Percentiles rank a stretch among this genome's conserved stretches.
These are phyloP conservation scores for Heteronetta atricapilla DNA, from an alignment of 2,113 vertebrate genomes.

Conservation along the genomic window DNA sequence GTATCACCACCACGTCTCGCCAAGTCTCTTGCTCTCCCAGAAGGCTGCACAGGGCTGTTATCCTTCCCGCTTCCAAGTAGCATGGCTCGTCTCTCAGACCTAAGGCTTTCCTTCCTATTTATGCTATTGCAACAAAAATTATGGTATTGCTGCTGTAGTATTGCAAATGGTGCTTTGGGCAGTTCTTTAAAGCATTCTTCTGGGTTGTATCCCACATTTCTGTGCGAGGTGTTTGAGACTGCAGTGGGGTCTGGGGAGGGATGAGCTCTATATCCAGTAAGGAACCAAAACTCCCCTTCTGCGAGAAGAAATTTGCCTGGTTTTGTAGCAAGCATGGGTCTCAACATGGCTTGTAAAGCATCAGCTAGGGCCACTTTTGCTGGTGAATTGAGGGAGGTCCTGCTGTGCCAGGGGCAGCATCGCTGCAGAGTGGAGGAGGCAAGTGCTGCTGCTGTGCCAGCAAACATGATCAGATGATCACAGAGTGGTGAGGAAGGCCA, in stretches of 20 bases:
- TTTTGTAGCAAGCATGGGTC: background rate
- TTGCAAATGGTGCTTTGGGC: background rate
- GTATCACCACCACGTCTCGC: fast-evolving
- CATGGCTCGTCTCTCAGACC: background rate
- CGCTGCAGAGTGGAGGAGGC: background rate
- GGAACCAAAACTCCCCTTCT: background rate
- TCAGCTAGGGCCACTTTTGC: background rate
- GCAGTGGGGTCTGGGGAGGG: background rate
- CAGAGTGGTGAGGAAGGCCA: background rate
- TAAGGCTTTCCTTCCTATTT: background rate
- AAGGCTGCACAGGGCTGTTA: background rate
- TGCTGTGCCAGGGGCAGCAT: background rate
- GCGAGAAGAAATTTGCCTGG: background rate
- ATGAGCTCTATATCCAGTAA: background rate
- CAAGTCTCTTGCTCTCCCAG: background rate
- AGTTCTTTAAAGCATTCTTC: background rate
- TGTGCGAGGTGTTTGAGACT: background rate
- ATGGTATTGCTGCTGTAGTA: background rate
- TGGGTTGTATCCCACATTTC: background rate
- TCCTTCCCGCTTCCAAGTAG: background rate
- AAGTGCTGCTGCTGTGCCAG: fast-evolving
- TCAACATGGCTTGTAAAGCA: background rate
- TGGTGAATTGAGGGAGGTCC: background rate
- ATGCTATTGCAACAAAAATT: background rate
- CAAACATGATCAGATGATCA: background rate